Base-by-base conservation (phyloP, 2,888 invertebrate genomes). In the Spialia ferax region DNA sequence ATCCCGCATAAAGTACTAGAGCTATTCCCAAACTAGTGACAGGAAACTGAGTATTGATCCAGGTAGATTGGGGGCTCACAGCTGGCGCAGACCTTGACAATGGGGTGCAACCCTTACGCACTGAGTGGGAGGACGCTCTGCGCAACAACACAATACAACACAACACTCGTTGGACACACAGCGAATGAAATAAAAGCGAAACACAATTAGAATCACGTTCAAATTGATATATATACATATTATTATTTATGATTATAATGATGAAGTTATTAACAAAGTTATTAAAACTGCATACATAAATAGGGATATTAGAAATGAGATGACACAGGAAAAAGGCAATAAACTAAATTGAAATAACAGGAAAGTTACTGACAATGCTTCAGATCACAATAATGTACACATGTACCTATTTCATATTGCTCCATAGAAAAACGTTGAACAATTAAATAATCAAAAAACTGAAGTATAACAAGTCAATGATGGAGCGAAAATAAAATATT, bases 81-180 rank as follows among this genome's bases (percentile, higher is more conserved):
- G 75, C 75, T 75, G 79, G 69, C 71, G 73, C 71, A 71, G 77
- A 79, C 79, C 80, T 79, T 79, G 80, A 74, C 79, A 74, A 68
- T 74, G 78, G 80, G 80, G 78, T 73, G 72, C 75, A 62, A 73
- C 77, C 77, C 76, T 71, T 71, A 68, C 66, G 62, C 66, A 23
- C 50, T 2, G 48, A 50, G 56, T 29, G 63, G 64, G 64, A 32
- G 50, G 64, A 29, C 10, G 13, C 62, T 63, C 70, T 55, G 42
- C 52, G 56, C 54, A 60, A 62, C 63, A 38, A 32, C 56, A 35
- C 52, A 15, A 32, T 4, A 62, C 63, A 38, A 32, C 56, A 35
- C 52, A 15, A 32, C 7, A 64, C 48, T 42, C 48, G 32, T 45
- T 42, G 7, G n/a, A 48, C 1, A 48, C 65, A 26, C 10, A 26